A percentile compares a stretch with the other conserved stretches of the same genome.
Evolutionary conservation across 1,140 invertebrate species (phyloP).

Genomic region (Eupeodes corollae): DNA sequence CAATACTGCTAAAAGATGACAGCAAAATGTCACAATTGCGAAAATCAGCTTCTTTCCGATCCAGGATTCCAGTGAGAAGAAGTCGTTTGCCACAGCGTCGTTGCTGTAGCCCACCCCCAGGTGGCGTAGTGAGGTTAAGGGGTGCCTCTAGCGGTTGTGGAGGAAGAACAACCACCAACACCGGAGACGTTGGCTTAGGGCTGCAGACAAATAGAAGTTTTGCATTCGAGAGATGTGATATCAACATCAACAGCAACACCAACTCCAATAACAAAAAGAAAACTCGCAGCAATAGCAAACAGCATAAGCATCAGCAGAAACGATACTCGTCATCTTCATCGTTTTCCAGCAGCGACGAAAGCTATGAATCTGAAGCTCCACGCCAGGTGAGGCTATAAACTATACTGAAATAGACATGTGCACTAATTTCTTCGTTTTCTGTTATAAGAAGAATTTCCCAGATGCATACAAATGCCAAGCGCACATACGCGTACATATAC

Average conservation of each 20-base stretch:
- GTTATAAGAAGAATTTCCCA: too few species aligned
- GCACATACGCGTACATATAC: too few species aligned
- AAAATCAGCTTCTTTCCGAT: constrained; percentile 9
- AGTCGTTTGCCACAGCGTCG: not conserved
- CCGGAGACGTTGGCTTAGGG: not conserved
- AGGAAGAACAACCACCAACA: not conserved
- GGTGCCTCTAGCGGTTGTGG: not conserved
- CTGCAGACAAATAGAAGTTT: constrained; percentile 2
- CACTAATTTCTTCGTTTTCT: too few species aligned
- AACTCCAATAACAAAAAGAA: not conserved
- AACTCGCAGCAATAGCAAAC: not conserved
- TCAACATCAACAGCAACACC: not conserved
- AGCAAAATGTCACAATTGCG: constrained; percentile 7
- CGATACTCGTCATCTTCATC: constrained; percentile 1
- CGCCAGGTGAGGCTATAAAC: constrained; percentile 1
- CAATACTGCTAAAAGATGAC: not conserved
- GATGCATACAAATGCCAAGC: too few species aligned
- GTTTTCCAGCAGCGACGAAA: constrained; percentile 7
- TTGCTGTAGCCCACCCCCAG: constrained; percentile 2
- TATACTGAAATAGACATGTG: too few species aligned
- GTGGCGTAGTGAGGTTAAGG: too few species aligned
- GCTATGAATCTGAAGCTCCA: constrained; percentile 4
- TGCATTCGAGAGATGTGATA: not conserved
- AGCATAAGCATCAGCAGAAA: not conserved
- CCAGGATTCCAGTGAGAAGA: constrained; percentile 5